Evolutionary conservation across 1,140 invertebrate species (phyloP).

Genomic region (Lordiphosa collinella): DNA sequence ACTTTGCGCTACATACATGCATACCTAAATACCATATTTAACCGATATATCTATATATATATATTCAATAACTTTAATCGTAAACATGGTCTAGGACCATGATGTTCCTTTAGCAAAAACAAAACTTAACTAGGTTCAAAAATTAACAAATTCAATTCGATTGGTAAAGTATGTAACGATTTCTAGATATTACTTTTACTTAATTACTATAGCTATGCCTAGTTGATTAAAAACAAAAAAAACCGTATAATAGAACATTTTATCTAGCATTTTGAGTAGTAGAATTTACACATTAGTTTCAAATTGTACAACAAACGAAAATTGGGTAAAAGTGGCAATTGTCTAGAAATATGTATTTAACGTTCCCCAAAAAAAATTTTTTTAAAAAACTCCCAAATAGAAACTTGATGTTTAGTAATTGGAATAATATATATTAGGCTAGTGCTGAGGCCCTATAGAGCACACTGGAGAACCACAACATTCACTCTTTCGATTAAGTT

Average conservation of each 20-base stretch:
- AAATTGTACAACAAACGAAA: slow-evolving; percentile 49
- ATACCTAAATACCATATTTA: slow-evolving; percentile 72
- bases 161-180: slow-evolving; percentile 60
- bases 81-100: slow-evolving; percentile 71
- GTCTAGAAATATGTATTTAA: slow-evolving; percentile 20
- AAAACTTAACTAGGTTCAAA: slow-evolving; percentile 36
- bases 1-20: slow-evolving; percentile 77
- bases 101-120: slow-evolving; percentile 51
- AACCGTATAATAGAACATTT: slow-evolving; percentile 66
- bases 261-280: slow-evolving; percentile 73
- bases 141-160: slow-evolving; percentile 43
- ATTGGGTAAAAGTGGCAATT: slow-evolving; percentile 38
- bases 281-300: slow-evolving; percentile 62
- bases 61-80: slow-evolving; percentile 53
- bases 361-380: slow-evolving; percentile 24
- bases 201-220: slow-evolving; percentile 62
- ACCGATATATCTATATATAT: slow-evolving; percentile 48
- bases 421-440: slow-evolving; percentile 52
- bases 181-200: slow-evolving; percentile 52
- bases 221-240: slow-evolving; percentile 41
- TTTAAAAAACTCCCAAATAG: slow-evolving; percentile 10
- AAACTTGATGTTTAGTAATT: slow-evolving; percentile 64
- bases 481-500: slow-evolving; percentile 38
- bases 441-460: slow-evolving; percentile 64
- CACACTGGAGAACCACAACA: slow-evolving; percentile 51